Percentiles rank a stretch among this genome's conserved stretches.
Conservation (phyloP, 2,888 invertebrate genomes). For the Protodeltote pygarga region DNA sequence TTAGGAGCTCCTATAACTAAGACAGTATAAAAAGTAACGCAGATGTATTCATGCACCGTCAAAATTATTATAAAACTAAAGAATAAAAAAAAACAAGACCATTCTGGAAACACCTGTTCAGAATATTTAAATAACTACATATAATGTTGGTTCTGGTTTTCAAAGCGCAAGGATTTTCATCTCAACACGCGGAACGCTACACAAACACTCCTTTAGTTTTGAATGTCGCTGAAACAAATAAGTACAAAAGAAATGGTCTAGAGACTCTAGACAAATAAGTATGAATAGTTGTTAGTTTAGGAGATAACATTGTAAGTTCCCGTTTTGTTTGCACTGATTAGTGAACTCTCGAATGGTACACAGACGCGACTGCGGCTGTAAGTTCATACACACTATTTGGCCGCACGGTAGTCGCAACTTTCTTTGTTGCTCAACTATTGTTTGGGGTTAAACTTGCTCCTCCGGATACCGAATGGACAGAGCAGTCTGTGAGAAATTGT, state of each 20-base stretch:
- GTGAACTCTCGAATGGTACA: conserved; percentile 57
- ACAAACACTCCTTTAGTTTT: conserved; percentile 35
- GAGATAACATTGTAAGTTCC: conserved; percentile 49
- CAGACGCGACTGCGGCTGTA: conserved; percentile 58
- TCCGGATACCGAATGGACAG: conserved; percentile 79
- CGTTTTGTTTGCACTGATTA: conserved; percentile 62
- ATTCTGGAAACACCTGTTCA: conserved; percentile 36
- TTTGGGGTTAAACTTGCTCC: conserved; percentile 78
- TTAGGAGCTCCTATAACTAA: neutral
- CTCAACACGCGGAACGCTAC: conserved; percentile 27
- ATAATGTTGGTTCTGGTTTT: conserved; percentile 40
- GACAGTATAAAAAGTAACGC: neutral
- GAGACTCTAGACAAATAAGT: conserved; percentile 53
- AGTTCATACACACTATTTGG: conserved; percentile 65
- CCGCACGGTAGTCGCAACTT: conserved; percentile 68
- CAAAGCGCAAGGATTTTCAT: conserved; percentile 40
- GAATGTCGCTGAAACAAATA: conserved; percentile 40
- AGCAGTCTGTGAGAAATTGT: conserved; percentile 79
- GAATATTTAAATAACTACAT: conserved; percentile 42
- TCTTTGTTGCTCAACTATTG: conserved; percentile 84
- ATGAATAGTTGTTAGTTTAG: conserved; percentile 39
- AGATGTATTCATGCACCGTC: conserved; percentile 9
- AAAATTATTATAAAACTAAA: conserved; percentile 16
- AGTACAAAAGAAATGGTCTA: conserved; percentile 46
- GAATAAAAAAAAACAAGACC: conserved; percentile 27